phyloP scores from a whole-genome alignment of 2,113 vertebrate species.

The Hypanus sabinus region DNA sequence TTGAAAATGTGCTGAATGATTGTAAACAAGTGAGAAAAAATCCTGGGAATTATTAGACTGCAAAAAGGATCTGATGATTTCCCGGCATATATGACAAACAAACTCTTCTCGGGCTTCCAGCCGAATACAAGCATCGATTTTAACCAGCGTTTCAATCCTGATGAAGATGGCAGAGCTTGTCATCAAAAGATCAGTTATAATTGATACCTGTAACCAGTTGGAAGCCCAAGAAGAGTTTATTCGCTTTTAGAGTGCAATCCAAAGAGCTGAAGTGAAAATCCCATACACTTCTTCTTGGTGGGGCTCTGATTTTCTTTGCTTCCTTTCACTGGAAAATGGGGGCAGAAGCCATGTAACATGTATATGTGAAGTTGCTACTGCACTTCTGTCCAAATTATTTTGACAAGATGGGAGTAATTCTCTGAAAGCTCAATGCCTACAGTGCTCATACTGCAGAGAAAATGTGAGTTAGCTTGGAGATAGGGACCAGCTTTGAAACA shows the following conservation, averaged over 20 bases:
- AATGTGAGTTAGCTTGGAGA: background rate
- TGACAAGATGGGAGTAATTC: background rate
- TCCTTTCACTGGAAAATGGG: too few species aligned
- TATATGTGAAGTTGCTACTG: background rate
- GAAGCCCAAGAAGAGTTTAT: background rate
- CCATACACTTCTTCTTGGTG: background rate
- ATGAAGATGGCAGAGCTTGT: too few species aligned
- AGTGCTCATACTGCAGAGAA: background rate
- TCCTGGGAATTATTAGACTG: background rate
- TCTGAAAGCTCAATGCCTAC: background rate
- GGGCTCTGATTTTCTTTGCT: background rate
- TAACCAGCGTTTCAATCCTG: too few species aligned
- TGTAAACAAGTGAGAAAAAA: background rate
- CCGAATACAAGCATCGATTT: too few species aligned
- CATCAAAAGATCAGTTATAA: too few species aligned
- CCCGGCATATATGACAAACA: too few species aligned
- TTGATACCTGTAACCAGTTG: too few species aligned
- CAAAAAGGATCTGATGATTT: too few species aligned
- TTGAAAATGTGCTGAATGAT: background rate
- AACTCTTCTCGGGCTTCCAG: too few species aligned
- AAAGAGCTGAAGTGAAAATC: background rate
- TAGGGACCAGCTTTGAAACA: background rate
- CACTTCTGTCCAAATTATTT: background rate
- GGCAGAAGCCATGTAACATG: background rate
- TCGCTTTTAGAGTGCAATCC: background rate